These are phyloP conservation scores for Erpobdella octoculata DNA, from an alignment of 2,888 invertebrate genomes.

Conservation along the genomic window DNA sequence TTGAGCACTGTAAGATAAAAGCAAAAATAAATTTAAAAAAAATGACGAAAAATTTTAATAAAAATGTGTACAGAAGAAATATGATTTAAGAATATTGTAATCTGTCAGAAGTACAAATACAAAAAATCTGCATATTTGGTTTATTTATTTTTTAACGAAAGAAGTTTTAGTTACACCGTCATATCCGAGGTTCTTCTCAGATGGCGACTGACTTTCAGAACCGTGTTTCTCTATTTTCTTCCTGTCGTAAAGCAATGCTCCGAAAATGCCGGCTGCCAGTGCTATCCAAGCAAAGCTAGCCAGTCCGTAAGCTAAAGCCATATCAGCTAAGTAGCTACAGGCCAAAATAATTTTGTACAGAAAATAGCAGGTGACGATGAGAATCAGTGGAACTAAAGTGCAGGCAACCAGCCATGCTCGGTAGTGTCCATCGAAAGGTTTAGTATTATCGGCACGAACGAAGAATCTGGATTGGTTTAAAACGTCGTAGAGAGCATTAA, in stretches of 20 bases:
- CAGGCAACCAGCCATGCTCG: conserved; percentile 22
- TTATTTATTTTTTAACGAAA: too few species aligned
- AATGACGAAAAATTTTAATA: too few species aligned
- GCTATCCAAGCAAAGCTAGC: conserved; percentile 16
- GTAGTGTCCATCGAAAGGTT: not conserved
- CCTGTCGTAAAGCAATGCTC: conserved; percentile 19
- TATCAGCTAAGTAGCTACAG: conserved; percentile 5
- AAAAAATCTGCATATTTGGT: too few species aligned
- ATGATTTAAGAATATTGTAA: too few species aligned
- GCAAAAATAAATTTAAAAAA: too few species aligned
- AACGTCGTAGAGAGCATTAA: conserved; percentile 8
- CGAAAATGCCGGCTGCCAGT: conserved; percentile 20
- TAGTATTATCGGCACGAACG: conserved; percentile 2
- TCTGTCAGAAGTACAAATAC: too few species aligned
- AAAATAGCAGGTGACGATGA: conserved; percentile 12
- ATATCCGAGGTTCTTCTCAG: not conserved
- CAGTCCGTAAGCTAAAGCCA: conserved; percentile 22
- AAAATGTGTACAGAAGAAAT: too few species aligned
- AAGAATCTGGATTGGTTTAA: not conserved
- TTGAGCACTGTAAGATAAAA: too few species aligned
- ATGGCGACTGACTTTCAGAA: not conserved
- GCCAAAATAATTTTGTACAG: conserved; percentile 25
- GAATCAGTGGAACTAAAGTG: conserved; percentile 11
- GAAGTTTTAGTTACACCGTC: too few species aligned
- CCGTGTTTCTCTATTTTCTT: not conserved